Evolutionary conservation across 2,113 vertebrate genomes (phyloP).

Genomic region (Castor canadensis): DNA sequence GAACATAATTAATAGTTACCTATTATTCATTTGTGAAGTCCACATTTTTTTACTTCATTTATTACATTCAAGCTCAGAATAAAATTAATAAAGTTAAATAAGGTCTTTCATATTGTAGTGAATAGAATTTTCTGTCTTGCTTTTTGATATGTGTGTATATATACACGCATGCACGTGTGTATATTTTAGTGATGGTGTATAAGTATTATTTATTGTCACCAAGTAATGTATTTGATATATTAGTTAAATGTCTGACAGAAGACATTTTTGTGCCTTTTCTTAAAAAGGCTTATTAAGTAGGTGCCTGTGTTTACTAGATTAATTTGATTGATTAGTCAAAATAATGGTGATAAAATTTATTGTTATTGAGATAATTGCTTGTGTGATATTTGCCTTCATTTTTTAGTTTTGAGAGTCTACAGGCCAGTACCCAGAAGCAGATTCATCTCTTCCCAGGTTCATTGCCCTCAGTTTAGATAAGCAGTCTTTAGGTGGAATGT

Average conservation of each 20-base stretch:
- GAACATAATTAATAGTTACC: slow-evolving; percentile 76
- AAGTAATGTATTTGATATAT: not conserved
- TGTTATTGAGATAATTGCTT: slow-evolving; percentile 14
- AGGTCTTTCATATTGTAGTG: not conserved
- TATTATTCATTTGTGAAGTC: slow-evolving; percentile 75
- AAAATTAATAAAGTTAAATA: slow-evolving; percentile 57
- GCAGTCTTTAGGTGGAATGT: slow-evolving; percentile 23
- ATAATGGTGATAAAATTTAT: not conserved
- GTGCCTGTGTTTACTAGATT: not conserved
- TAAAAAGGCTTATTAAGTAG: not conserved
- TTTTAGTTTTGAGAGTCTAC: slow-evolving; percentile 42
- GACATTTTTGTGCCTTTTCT: not conserved
- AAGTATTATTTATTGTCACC: slow-evolving; percentile 27
- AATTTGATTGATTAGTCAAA: not conserved
- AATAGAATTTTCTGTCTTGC: not conserved
- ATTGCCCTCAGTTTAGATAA: slow-evolving; percentile 18
- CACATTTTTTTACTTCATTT: slow-evolving; percentile 68
- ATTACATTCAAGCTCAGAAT: slow-evolving; percentile 64
- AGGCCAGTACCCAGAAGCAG: not conserved
- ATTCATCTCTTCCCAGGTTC: slow-evolving; percentile 13
- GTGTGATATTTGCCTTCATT: not conserved
- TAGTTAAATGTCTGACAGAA: not conserved
- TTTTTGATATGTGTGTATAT: not conserved
- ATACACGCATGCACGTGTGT: not conserved
- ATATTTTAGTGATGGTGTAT: not conserved